Conservation (phyloP, 1,140 invertebrate species). For the Zaprionus ghesquierei region DNA sequence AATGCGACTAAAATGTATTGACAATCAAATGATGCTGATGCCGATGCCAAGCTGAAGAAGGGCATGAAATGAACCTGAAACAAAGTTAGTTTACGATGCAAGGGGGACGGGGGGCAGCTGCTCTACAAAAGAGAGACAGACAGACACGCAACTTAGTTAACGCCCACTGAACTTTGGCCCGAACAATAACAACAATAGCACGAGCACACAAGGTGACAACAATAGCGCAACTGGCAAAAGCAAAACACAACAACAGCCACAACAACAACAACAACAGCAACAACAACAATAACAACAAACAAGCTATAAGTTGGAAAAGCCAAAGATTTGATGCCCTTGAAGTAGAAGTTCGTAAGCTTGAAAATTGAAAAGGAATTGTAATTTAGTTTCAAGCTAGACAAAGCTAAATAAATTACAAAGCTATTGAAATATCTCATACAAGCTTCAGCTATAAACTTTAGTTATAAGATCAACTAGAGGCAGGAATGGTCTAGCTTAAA, state of each 20-base stretch:
- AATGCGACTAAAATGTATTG: constrained; percentile 80
- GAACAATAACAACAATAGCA: constrained; percentile 17
- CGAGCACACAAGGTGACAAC: constrained; percentile 18
- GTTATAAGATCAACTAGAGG: no score
- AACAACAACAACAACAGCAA: neutral
- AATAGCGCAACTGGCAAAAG: constrained; percentile 25
- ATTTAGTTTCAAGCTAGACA: neutral
- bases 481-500: no score
- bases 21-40: constrained; percentile 70
- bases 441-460: no score
- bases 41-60: constrained; percentile 16
- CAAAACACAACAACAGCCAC: constrained; percentile 16
- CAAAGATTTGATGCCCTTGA: constrained; percentile 30
- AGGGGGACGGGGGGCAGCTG: neutral
- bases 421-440: no score
- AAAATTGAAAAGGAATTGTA: neutral
- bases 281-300: neutral
- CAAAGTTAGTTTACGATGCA: constrained; percentile 32
- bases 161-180: constrained; percentile 2
- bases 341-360: neutral
- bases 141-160: constrained; percentile 7
- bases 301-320: constrained; percentile 14
- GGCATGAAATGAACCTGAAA: constrained; percentile 39
- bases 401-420: no score
- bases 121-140: neutral